Evolutionary conservation across 2,888 invertebrate species (phyloP), one percentile per base, ranked within the genome.

Genomic region (Epistrophe eligans): DNA sequence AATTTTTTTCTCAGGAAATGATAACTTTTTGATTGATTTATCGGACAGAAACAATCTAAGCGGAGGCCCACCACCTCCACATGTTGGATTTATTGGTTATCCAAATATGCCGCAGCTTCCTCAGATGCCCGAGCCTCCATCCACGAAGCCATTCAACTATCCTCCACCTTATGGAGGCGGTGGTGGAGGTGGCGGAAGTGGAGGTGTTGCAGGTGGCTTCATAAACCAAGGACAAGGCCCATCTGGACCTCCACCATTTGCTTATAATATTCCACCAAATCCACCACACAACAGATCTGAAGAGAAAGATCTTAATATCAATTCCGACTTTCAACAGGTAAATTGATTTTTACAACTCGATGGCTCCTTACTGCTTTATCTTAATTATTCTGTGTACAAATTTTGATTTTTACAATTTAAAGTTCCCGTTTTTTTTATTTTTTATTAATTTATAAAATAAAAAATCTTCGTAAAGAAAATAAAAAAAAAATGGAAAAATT

Each of bases 11-110:
- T 35, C 90, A 94, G 95, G 94, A 79, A 94, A 94, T 55, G 96
- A 96, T 91, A 95, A 95, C 2, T 92, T 96, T 91, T 92, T 97
- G 77, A 95, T 97, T 88, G 96, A 96, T 91, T 94, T 96, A 73
- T 93, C 94, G 8, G 94, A 94, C 89, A 93, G 93, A 79, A 96
- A 96, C 90, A 95, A 95, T 93, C 93, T 92, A 4, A 93, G 94
- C 13, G 94, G 93, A 4, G 92, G 92, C 91, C 91, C 11, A 93
- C 93, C 92, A 89, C 96, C 97, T 7, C 95, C 95, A 87, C 96
- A 96, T 43, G 95, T 95, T 76, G 97, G 97, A 0, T 98, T 98
- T 91, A 95, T 97, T 89, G 97, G 97, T 0, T 97, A 95, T 92
- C 97, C 97, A 2, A 95, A 94, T 83, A 94, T 95, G 79, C 96